Percentiles rank a stretch among this genome's conserved stretches.
Evolutionary conservation across 92 coral and sea anemone species (phyloP).

Genomic region (Virgularia gustaviana): DNA sequence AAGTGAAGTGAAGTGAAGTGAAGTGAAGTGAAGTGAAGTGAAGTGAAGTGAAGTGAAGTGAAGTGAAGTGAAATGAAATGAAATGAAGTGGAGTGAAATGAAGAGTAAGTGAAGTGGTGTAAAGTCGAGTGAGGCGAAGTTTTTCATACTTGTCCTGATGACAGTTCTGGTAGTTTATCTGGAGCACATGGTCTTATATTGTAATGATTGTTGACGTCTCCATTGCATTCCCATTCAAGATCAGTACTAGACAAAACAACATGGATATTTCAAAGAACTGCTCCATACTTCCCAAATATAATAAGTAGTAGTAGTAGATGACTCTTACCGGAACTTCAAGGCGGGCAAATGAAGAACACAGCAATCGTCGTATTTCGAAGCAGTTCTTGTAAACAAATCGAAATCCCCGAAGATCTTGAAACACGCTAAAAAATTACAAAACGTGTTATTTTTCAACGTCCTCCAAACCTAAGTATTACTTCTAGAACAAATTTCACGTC

Average conservation of each 20-base stretch:
- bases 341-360: constrained; percentile 92
- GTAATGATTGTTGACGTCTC: constrained; percentile 82
- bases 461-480: no score
- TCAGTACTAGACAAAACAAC: constrained; percentile 50
- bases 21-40: constrained; percentile 1
- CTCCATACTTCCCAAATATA: not conserved
- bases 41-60: not conserved
- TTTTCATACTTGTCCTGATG: constrained; percentile 79
- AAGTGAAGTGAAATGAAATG: not conserved
- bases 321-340: constrained; percentile 74
- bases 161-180: constrained; percentile 81
- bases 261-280: not conserved
- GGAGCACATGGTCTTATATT: constrained; percentile 84
- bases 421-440: constrained; percentile 55
- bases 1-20: constrained; percentile 6
- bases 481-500: no score
- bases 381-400: constrained; percentile 88
- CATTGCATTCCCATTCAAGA: constrained; percentile 80
- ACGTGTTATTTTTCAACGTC: no score
- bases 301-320: not conserved
- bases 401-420: constrained; percentile 86
- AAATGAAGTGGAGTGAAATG: not conserved
- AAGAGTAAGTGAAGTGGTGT: constrained; percentile 1
- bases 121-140: not conserved
- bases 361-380: constrained; percentile 97